phyloP scores from a whole-genome alignment of 2,888 invertebrate genomes.

The Drosophila stalkeri region DNA sequence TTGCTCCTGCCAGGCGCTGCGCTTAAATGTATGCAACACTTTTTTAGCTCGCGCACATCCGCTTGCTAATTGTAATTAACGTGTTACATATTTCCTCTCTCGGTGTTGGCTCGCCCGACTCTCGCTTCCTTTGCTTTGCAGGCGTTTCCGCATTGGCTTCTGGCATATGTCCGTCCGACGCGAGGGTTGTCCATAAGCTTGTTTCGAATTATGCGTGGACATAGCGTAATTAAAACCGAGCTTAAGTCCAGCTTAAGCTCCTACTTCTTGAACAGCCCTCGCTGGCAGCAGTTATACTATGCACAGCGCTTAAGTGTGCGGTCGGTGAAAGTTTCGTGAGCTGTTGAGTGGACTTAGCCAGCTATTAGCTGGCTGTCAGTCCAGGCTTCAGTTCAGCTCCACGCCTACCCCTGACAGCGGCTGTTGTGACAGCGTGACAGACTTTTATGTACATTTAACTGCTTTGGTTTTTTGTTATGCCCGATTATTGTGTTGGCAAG shows the following conservation, averaged over 20 bases:
- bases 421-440: background rate
- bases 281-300: background rate
- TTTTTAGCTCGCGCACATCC: constrained; percentile 63
- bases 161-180: constrained; percentile 32
- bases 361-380: constrained; percentile 53
- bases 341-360: constrained; percentile 43
- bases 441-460: constrained; percentile 34
- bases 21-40: constrained; percentile 58
- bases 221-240: background rate
- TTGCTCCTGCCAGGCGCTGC: constrained; percentile 49
- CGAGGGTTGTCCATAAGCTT: constrained; percentile 25
- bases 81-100: constrained; percentile 70
- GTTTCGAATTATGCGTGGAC: background rate
- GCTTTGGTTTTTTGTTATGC: constrained; percentile 38
- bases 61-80: constrained; percentile 77
- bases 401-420: constrained; percentile 3
- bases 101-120: constrained; percentile 10
- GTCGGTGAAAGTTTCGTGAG: constrained; percentile 39
- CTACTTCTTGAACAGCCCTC: background rate
- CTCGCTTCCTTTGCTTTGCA: constrained; percentile 9
- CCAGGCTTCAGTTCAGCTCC: constrained; percentile 19
- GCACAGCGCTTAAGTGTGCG: constrained; percentile 21
- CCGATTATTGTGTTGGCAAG: constrained; percentile 49
- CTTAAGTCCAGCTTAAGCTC: background rate
- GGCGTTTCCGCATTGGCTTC: constrained; percentile 46